phyloP scores from a whole-genome alignment of 2,113 vertebrate genomes.

The Phalacrocorax brasilianus region DNA sequence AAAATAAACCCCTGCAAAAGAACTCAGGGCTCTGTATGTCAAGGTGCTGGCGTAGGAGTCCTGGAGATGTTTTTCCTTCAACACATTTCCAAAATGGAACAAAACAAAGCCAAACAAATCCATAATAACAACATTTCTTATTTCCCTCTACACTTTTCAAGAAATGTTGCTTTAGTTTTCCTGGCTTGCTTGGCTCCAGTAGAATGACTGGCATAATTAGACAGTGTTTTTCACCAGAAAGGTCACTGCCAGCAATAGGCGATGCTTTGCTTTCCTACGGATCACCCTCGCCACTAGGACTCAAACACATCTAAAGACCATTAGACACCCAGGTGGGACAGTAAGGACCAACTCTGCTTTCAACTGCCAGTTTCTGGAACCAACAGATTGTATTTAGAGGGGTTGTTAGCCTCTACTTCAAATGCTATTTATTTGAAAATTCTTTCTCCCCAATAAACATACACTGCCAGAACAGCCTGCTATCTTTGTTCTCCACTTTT shows the following conservation, averaged over 20 bases:
- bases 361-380: neutral
- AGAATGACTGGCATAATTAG: neutral
- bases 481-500: neutral
- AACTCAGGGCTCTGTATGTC: neutral
- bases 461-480: neutral
- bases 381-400: neutral
- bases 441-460: neutral
- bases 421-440: neutral
- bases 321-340: neutral
- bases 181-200: neutral
- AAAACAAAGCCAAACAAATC: neutral
- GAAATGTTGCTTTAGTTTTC: neutral
- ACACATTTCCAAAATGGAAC: neutral
- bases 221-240: neutral
- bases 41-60: neutral
- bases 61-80: neutral
- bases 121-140: neutral
- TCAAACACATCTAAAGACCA: neutral
- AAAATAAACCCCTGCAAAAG: neutral
- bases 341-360: neutral
- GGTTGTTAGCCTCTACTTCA: neutral
- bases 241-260: neutral
- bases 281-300: fast-evolving
- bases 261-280: neutral
- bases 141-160: neutral